Evolutionary conservation across 2,797 vertebrate genomes (phyloP), one percentile per base, ranked within the genome.

Genomic region (Sebastes taczanowskii): DNA sequence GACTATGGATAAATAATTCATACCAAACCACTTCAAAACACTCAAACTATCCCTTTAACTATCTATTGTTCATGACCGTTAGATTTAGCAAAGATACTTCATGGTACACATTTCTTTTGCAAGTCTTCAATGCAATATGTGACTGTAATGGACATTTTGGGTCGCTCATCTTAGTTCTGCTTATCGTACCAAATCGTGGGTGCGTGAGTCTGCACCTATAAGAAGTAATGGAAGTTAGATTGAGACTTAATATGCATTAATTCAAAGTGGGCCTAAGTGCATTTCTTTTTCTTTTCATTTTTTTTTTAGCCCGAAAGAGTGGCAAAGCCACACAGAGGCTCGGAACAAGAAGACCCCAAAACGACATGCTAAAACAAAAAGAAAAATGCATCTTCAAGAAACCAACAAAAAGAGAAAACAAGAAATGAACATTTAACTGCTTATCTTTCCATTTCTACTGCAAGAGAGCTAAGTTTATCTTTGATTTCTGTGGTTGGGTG

Each of bases 381-480:
- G 76, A 94, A 91, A 91, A 85, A 87, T 69, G 86, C 86, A 92
- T 92, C 91, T 72, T 89, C 86, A 88, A 86, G 86, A 88, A 94
- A 92, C 82, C 85, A 78, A 91, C 60, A 84, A 87, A 91, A 88
- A 72, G 65, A 90, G 77, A 91, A 92, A 88, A 88, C 71, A 65
- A 80, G 71, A 92, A 86, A 88, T 69, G 88, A 94, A 94, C 92
- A 92, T 94, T 90, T 92, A 93, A 93, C 86, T 82, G 92, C 91
- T 96, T 92, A 88, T 89, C 91, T 94, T 92, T 95, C 87, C 89
- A 88, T 94, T 94, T 94, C 88, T 92, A 87, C 94, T 70, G 89
- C 90, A 86, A 90, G 90, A 91, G 91, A 94, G 91, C 91, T 94
- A 87, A 90, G 90, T 91, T 81, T 74, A 66, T 78, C 77, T 82